Evolutionary conservation across 1,140 invertebrate species (phyloP), one percentile per base, ranked within the genome.

Genomic region (Hetaerina americana): DNA sequence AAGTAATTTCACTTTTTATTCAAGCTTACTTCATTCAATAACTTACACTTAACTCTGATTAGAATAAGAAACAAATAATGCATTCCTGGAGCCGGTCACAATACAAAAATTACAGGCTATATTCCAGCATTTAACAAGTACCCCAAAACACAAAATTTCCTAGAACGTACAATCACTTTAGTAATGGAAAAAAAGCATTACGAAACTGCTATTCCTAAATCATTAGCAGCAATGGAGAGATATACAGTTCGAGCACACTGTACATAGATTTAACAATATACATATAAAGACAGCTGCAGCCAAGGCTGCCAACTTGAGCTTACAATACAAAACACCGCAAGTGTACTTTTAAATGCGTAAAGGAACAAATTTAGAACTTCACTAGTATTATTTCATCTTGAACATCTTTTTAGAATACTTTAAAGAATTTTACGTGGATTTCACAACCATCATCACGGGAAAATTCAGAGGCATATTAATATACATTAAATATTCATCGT

Each of bases 1-100:
- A 57, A 57, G 40, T 57, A 57, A 57, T 57, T 57, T 57, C 40
- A 57, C 40, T 57, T 57, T 57, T 57, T 57, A 57, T 57, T 57
- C 40, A 57, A 57, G 40, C 40, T 57, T 57, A 57, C 40, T 57
- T 57, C 40, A 57, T 57, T 57, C 40, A 57, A 57, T 57, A 57
- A 57, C 40, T 57, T 57, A 57, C 40, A 57, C 40, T 57, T 57
- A 57, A 57, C 40, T 57, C 40, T 57, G 40, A n/a, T 57, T 57
- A 57, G 40, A 57, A 57, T 57, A 57, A 18, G 40, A 57, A 57
- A 57, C 40, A 57, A 57, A 57, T 57, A 57, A 57, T 57, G 40
- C 40, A 57, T 57, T 57, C 40, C 22, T 57, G n/a, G 40, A 57
- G 40, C 22, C 40, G 40, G 40, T 57, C 40, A 57, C 40, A 57